These are phyloP conservation scores for Cetoscarus ocellatus DNA, from an alignment of 2,797 vertebrate genomes.

Conservation along the genomic window DNA sequence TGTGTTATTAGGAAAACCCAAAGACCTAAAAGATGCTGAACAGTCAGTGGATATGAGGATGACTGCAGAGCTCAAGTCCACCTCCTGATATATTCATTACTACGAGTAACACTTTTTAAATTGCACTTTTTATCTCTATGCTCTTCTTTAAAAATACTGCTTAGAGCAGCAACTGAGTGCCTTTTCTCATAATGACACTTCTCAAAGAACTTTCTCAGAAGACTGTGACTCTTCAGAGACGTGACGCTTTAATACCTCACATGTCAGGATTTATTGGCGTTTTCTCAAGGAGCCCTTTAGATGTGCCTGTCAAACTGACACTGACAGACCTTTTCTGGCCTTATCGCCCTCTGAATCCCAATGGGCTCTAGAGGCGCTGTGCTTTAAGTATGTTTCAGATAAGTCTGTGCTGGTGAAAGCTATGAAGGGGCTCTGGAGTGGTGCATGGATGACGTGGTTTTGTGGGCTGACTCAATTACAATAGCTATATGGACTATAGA, in stretches of 20 bases:
- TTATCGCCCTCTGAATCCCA: slow-evolving; percentile 65
- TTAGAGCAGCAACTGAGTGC: background rate
- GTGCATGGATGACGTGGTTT: too few relatives aligned
- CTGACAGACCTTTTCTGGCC: slow-evolving; percentile 37
- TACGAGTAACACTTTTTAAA: background rate
- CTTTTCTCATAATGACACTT: background rate
- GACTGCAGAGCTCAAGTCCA: too few relatives aligned
- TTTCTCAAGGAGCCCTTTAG: slow-evolving; percentile 58
- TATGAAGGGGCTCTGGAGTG: background rate
- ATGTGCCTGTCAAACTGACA: slow-evolving; percentile 59
- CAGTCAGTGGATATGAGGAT: too few relatives aligned
- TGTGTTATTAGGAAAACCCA: too few relatives aligned
- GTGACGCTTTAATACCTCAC: slow-evolving; percentile 44
- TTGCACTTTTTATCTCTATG: background rate
- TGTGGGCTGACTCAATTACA: too few relatives aligned
- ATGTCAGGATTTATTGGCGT: slow-evolving; percentile 61
- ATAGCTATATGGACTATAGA: too few relatives aligned
- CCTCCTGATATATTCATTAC: too few relatives aligned
- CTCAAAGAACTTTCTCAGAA: slow-evolving; percentile 10
- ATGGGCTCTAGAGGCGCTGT: slow-evolving; percentile 22
- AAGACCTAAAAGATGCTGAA: too few relatives aligned
- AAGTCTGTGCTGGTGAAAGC: slow-evolving; percentile 17
- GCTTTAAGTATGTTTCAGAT: slow-evolving; percentile 32
- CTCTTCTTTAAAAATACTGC: slow-evolving; percentile 1
- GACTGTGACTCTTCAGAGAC: slow-evolving; percentile 16